Percentiles rank a stretch among this genome's conserved stretches.
phyloP scores from a whole-genome alignment of 1,140 invertebrate species.

The Temnothorax curvispinosus region DNA sequence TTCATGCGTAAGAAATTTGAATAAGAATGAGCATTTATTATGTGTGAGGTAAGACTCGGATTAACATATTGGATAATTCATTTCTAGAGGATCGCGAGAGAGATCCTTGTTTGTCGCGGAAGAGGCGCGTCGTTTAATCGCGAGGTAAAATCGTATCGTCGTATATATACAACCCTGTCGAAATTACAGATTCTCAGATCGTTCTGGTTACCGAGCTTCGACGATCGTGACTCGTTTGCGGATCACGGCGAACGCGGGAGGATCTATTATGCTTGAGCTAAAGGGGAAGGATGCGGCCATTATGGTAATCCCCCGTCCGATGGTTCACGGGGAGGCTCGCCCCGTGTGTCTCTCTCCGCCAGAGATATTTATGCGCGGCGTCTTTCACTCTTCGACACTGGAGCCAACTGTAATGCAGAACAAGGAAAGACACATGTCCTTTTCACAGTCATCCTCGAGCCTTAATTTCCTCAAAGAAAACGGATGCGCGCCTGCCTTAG shows the following conservation, averaged over 20 bases:
- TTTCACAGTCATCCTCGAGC: constrained; percentile 10
- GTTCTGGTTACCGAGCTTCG: constrained; percentile 58
- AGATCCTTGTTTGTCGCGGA: constrained; percentile 35
- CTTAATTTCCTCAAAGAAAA: constrained; percentile 44
- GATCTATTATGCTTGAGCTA: constrained; percentile 59
- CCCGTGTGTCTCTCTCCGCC: constrained; percentile 1
- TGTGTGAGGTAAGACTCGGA: neutral
- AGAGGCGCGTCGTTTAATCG: constrained; percentile 1
- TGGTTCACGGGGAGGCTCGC: constrained; percentile 46
- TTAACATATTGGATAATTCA: neutral
- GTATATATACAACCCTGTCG: constrained; percentile 31
- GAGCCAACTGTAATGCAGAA: constrained; percentile 25
- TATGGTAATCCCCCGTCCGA: constrained; percentile 57
- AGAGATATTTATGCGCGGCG: constrained; percentile 56
- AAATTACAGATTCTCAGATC: constrained; percentile 63
- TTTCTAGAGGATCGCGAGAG: neutral
- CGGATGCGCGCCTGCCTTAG: constrained; percentile 12
- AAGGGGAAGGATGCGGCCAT: constrained; percentile 61
- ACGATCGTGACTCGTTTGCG: constrained; percentile 63
- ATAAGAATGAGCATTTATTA: neutral
- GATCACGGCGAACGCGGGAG: constrained; percentile 42
- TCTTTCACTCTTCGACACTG: constrained; percentile 51
- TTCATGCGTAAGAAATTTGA: neutral
- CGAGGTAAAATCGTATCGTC: constrained; percentile 36
- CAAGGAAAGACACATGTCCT: constrained; percentile 51